Base-by-base conservation (phyloP, 2,888 invertebrate species). In the Scaptomyza flava region DNA sequence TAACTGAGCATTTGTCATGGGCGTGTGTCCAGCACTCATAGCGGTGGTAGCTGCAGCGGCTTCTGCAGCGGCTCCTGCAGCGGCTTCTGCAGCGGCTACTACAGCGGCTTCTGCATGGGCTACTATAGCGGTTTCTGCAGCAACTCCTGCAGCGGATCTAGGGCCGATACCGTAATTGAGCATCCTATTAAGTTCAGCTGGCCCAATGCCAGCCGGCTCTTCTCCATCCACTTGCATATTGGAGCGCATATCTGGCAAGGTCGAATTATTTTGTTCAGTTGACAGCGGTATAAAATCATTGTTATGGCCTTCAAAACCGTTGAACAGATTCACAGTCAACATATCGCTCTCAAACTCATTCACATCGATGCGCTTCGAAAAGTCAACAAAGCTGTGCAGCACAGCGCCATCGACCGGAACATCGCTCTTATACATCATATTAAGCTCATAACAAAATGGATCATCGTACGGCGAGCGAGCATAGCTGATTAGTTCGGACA, bases 401-500 rank as follows among this genome's bases (percentile, higher is more conserved):
- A 30, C 6, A n/a, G n/a, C 11, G 7, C 14, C 34, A n/a, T 2
- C 20, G 2, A 42, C 43, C 23, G 31, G 12, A 62, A 58, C 42
- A 66, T 77, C 51, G 79, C 93, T 93, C 0, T 93, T 93, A 90
- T 96, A 96, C 70, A 94, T 93, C 17, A 95, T 94, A 82, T 94
- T 93, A 31, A 95, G 93, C 88, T 96, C 96, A 86, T 96, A 96
- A 12, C 96, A 96, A 46, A 95, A 93, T 93, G 98, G 94, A 90
- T 65, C 62, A 2, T 97, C 97, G 90, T 95, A 96, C 0, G 97
- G 96, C n/a, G 97, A 97, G 31, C 96, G 94, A 27, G 98, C 97
- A 92, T 96, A 98, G 90, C 95, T 95, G 83, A 95, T 94, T 69
- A 98, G 94, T 89, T 98, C 98, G 90, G 98, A 97, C 31, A 97